Base-by-base conservation (phyloP, 2,113 vertebrate species). In the Elephantulus edwardii region DNA sequence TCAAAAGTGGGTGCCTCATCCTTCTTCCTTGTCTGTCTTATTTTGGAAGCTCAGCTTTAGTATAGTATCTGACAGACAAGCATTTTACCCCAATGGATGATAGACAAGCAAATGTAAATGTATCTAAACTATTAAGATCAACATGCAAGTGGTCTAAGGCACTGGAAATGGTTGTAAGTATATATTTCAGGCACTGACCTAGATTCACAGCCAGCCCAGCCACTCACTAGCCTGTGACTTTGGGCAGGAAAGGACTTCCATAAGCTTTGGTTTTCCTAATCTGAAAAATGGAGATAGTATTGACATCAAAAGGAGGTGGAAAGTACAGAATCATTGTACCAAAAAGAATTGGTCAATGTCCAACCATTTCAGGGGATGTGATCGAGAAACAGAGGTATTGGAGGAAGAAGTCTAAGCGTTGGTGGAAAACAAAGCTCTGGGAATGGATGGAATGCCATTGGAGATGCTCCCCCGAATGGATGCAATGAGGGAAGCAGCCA, bases 211-310 rank as follows among this genome's bases (percentile, higher is more conserved):
- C 22, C 50, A 48, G 33, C 76, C 54, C n/a, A 20, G 33, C 62
- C 54, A 20, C 62, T 35, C 52, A 5, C 28, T 44, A 48, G 13
- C 42, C 74, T 44, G 14, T 70, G 40, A 38, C 28, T 66, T 58
- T 80, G 46, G 50, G 44, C 16, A 52, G 26, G 4, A 30, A n/a
- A 6, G 44, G 14, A 42, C 52, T n/a, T 76, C 22, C 68, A 1
- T 60, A 70, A 78, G 33, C 82, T 48, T 84, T 54, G 38, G 54
- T 86, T 88, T 90, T 86, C 35, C 48, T 74, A 12, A 66, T 68
- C 52, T 78, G 76, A 71, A 72, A 76, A 71, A 85, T 40, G 22
- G 40, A 19, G 13, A 26, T 44, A 35, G 50, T 30, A 20, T n/a
- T 56, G 56, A 72, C 86, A 72, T 35, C 88, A 60, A 60, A 60